Base-by-base conservation (phyloP, 1,140 invertebrate genomes). In the Hydropsyche tenuis region DNA sequence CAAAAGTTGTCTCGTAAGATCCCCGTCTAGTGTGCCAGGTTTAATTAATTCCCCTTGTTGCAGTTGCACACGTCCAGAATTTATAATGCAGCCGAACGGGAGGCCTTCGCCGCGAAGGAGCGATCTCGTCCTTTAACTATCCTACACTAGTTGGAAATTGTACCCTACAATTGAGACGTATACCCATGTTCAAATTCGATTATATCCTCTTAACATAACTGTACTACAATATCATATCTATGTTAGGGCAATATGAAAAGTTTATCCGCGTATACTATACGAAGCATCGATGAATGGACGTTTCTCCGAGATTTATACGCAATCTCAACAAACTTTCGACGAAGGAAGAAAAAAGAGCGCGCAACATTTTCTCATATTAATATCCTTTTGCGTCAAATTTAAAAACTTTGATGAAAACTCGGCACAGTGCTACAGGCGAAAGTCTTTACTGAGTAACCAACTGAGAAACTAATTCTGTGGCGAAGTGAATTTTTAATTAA, bases 1-100 rank as follows among this genome's bases (percentile, higher is more conserved):
- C 11, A 18, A 75, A 60, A 75, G 64, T 75, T 75, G 42, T 37
- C 71, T 66, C 64, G 23, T 73, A 73, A 66, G 45, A 66, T 53
- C 7, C 16, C 51, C 18, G 7, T 23, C 9, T 30, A 30, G 20
- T 23, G 23, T 23, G 20, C 56, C 22, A 14, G 20, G 56, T 70
- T 70, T 70, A 72, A 72, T 72, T 72, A 72, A 72, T 72, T 46
- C 42, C 23, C 70, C 60, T 72, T 64, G 37, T 30, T 63, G 56
- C 70, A 62, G 30, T 63, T 63, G 56, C 70, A 62, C 60, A 63
- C 48, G 37, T n/a, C 25, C 51, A 18, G 65, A 42, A 65, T 65
- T 65, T 43, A 65, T 65, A 65, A 65, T 45, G 63, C 56, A 60
- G 20, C 14, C 20, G n/a, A 37, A 37, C 30, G 30, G 30, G 30